These are phyloP conservation scores for Miltochrista miniata DNA, from an alignment of 2,888 invertebrate genomes.

Conservation along the genomic window DNA sequence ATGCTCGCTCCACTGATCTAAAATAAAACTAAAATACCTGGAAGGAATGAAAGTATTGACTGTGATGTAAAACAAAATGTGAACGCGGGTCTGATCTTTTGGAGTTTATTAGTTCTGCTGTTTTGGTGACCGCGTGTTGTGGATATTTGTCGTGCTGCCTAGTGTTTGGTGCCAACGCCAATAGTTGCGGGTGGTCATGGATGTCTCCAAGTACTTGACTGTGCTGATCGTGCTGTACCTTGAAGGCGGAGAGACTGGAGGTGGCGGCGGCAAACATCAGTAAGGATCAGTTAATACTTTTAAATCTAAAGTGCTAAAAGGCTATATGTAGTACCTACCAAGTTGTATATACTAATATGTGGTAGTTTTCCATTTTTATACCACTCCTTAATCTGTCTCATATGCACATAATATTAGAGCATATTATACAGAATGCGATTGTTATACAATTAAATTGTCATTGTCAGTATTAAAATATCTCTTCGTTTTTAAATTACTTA, in stretches of 20 bases:
- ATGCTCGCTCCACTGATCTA: conserved; percentile 49
- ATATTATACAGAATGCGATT: not conserved
- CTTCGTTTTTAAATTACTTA: too few relatives aligned
- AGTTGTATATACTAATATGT: too few relatives aligned
- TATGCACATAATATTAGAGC: not conserved
- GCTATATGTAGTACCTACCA: not conserved
- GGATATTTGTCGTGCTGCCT: conserved; percentile 42
- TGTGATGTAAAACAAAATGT: conserved; percentile 68
- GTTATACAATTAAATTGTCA: not conserved
- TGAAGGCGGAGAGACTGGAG: conserved; percentile 65
- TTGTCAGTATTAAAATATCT: too few relatives aligned
- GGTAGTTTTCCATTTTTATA: not conserved
- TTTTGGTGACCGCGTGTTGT: conserved; percentile 38
- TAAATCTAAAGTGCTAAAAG: conserved; percentile 21
- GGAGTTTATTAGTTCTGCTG: conserved; percentile 47
- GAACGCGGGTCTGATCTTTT: conserved; percentile 46
- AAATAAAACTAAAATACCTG: conserved; percentile 56
- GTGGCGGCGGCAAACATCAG: conserved; percentile 74
- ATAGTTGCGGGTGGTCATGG: conserved; percentile 46
- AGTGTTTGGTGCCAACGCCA: conserved; percentile 6
- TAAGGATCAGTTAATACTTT: conserved; percentile 34
- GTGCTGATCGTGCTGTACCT: conserved; percentile 61
- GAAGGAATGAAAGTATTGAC: conserved; percentile 54
- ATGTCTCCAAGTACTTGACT: conserved; percentile 59
- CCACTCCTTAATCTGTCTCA: not conserved